phyloP scores from a whole-genome alignment of 2,888 invertebrate species.

The Acleris laterana region DNA sequence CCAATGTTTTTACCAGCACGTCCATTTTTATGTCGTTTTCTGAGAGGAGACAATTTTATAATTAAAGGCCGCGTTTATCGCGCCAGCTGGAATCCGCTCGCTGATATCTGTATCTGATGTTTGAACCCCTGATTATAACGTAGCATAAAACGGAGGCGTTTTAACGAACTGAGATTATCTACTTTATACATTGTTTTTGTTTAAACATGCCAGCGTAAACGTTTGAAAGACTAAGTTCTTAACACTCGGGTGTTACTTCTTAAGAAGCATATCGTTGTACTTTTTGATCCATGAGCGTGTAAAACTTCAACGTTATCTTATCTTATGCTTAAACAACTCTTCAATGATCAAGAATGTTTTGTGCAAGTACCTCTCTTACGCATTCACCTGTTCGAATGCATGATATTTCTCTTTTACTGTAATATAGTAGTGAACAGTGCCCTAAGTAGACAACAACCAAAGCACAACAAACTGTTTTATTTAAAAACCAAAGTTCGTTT shows the following conservation, averaged over 20 bases:
- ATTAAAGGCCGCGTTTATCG: constrained; percentile 74
- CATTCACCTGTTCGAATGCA: too few relatives aligned
- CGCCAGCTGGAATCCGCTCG: constrained; percentile 59
- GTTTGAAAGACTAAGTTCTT: background rate
- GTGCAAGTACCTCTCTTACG: too few relatives aligned
- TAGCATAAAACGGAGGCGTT: constrained; percentile 31
- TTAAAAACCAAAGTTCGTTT: too few relatives aligned
- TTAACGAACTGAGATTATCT: constrained; percentile 28
- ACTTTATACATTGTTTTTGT: constrained; percentile 16
- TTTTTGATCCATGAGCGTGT: background rate
- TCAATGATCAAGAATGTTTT: too few relatives aligned
- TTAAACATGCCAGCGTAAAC: background rate
- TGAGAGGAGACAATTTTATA: constrained; percentile 75
- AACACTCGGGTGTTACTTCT: too few relatives aligned
- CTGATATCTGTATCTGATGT: constrained; percentile 60
- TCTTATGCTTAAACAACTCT: too few relatives aligned
- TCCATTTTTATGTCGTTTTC: constrained; percentile 60
- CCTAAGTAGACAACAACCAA: too few relatives aligned
- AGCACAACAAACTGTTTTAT: too few relatives aligned
- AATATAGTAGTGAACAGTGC: too few relatives aligned
- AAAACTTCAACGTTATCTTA: background rate
- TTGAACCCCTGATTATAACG: constrained; percentile 56
- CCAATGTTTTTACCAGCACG: constrained; percentile 56
- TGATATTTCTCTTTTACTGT: too few relatives aligned
- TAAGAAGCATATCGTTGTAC: too few relatives aligned